Base-by-base conservation (phyloP, 2,797 vertebrate genomes). In the Vultur gryphus region DNA sequence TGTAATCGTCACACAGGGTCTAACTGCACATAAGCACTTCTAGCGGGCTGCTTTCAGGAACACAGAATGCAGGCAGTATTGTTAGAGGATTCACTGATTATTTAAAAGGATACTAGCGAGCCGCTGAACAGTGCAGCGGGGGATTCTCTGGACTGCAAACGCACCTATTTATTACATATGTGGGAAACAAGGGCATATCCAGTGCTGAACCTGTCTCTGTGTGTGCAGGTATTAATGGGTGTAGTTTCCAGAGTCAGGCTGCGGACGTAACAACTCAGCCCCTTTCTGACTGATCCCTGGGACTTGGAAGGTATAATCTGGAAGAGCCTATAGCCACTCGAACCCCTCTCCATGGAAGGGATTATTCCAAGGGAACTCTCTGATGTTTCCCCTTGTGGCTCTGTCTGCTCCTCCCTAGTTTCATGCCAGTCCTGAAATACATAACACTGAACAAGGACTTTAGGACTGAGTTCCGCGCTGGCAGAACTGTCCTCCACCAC, bases 11-110 rank as follows among this genome's bases (percentile, higher is more conserved):
- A 84, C 39, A 57, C 54, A 31, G 48, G 33, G 35, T 79, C 84
- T 91, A 82, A 84, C 71, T 77, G 89, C 76, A 69, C 72, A n/a
- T 85, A 67, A 93, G 52, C 89, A 81, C 54, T 84, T 95, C 59
- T 73, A 85, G 84, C 19, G 3, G 84, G 89, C 76, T 91, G 79
- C 71, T 85, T 90, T 44, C 48, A 64, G 76, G 73, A 66, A 23
- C 71, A 19, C 21, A 14, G 58, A 76, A 76, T 33, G 55, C 58
- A 70, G 66, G 37, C 70, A 77, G 65, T 18, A 16, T 29, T 35
- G 4, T 73, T 87, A 46, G 75, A 80, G 65, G 77, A 59, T 28
- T 84, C 61, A 12, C 41, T 76, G 72, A 55, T 93, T 71, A 35
- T 76, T 89, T 67, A 69, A 57, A 75, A 41, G 67, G 64, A 35